Evolutionary conservation across 2,797 vertebrate species (phyloP).

Genomic region (Rhodeus uyekii): DNA sequence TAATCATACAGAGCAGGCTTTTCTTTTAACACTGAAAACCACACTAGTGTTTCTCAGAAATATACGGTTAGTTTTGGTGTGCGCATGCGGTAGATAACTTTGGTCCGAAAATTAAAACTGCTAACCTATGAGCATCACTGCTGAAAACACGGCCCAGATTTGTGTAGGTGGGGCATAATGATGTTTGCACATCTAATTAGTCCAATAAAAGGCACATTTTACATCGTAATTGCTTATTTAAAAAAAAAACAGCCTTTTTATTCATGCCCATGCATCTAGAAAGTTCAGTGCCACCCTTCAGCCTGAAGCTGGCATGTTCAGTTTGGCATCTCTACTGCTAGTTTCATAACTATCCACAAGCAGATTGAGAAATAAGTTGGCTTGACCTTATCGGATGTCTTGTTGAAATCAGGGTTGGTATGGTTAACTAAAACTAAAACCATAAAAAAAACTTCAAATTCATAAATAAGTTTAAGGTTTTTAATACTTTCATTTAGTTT

Average conservation of each 20-base stretch:
- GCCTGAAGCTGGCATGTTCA: neutral
- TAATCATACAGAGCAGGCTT: neutral
- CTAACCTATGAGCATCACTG: neutral
- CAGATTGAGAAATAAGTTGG: neutral
- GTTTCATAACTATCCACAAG: neutral
- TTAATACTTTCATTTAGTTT: no score
- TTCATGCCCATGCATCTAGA: neutral
- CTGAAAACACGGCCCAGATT: neutral
- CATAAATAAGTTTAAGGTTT: no score
- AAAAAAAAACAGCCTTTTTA: no score
- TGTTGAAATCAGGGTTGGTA: no score
- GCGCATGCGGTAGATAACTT: neutral
- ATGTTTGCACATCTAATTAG: neutral
- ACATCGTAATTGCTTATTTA: neutral
- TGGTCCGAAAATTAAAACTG: neutral
- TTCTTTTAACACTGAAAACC: slow-evolving; percentile 19
- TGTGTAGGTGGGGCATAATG: neutral
- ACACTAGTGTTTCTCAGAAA: neutral
- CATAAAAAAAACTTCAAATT: no score
- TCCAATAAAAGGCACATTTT: neutral
- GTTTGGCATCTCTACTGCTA: neutral
- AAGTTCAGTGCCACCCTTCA: neutral
- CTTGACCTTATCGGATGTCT: no score
- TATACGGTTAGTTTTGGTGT: neutral
- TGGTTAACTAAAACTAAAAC: no score